Evolutionary conservation across 2,888 invertebrate genomes (phyloP).

Genomic region (Leptinotarsa rubiginosa): DNA sequence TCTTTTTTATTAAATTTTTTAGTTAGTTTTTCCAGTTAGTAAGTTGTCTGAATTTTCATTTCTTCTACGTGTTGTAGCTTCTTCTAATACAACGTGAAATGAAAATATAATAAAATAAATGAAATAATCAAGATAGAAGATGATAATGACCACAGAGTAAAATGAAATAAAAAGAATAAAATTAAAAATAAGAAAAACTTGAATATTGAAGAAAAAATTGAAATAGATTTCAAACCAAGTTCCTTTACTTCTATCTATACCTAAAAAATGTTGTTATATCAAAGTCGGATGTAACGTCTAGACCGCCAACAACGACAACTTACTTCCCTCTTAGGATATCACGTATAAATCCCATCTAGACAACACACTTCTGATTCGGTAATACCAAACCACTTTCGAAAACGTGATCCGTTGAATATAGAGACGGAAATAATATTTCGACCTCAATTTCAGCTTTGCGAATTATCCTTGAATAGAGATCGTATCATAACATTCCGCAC

Average conservation of each 20-base stretch:
- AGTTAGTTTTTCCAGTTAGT: too few relatives aligned
- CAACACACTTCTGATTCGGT: constrained; percentile 18
- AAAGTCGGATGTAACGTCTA: neutral
- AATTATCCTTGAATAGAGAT: constrained; percentile 5
- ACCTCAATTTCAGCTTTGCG: constrained; percentile 6
- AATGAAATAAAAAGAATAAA: too few relatives aligned
- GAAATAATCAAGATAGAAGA: too few relatives aligned
- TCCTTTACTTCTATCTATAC: neutral
- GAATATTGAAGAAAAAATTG: too few relatives aligned
- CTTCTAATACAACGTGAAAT: too few relatives aligned
- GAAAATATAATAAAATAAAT: too few relatives aligned
- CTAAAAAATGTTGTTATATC: too few relatives aligned
- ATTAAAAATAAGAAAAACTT: too few relatives aligned
- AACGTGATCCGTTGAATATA: constrained; percentile 9
- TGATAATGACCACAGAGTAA: too few relatives aligned
- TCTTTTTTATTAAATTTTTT: too few relatives aligned
- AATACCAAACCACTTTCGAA: constrained; percentile 18
- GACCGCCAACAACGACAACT: constrained; percentile 5
- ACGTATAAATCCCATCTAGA: constrained; percentile 3
- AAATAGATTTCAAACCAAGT: neutral
- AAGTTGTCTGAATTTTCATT: too few relatives aligned
- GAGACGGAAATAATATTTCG: constrained; percentile 12
- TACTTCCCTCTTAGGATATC: constrained; percentile 14
- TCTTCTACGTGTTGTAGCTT: too few relatives aligned
- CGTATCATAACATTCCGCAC: neutral